Conservation (phyloP, 2,113 vertebrate species). For the Pleuronectes platessa region DNA sequence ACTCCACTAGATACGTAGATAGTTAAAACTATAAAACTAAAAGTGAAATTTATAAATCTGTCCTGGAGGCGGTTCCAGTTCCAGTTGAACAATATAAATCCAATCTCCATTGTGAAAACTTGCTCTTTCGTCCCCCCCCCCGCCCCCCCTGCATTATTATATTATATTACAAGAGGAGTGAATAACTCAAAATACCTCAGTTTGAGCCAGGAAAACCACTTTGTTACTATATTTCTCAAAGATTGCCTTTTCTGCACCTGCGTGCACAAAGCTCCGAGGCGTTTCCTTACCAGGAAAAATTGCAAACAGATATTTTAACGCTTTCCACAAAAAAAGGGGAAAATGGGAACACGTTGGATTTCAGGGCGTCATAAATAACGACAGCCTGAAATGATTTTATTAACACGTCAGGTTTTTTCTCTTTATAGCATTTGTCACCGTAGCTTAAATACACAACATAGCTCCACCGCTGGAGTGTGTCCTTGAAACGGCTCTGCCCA, state of each 20-base stretch:
- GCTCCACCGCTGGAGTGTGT: slow-evolving; percentile 22
- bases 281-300: not conserved
- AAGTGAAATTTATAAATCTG: not conserved
- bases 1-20: not conserved
- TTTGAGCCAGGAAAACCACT: not conserved
- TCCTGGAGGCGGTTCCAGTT: not conserved
- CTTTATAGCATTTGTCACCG: not conserved
- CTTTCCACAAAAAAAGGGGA: not conserved
- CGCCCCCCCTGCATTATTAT: no score
- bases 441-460: slow-evolving; percentile 4
- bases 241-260: not conserved
- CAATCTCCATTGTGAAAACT: not conserved
- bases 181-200: not conserved
- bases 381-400: not conserved
- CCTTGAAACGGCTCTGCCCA: slow-evolving; percentile 30
- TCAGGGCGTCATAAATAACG: not conserved
- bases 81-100: not conserved
- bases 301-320: not conserved
- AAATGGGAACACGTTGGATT: not conserved
- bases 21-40: not conserved
- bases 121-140: no score
- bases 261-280: not conserved
- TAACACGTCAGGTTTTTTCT: not conserved
- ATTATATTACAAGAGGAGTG: not conserved
- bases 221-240: not conserved